A percentile compares a stretch with the other conserved stretches of the same genome.
phyloP scores from a whole-genome alignment of 2,797 vertebrate species.

The Acanthopagrus latus region DNA sequence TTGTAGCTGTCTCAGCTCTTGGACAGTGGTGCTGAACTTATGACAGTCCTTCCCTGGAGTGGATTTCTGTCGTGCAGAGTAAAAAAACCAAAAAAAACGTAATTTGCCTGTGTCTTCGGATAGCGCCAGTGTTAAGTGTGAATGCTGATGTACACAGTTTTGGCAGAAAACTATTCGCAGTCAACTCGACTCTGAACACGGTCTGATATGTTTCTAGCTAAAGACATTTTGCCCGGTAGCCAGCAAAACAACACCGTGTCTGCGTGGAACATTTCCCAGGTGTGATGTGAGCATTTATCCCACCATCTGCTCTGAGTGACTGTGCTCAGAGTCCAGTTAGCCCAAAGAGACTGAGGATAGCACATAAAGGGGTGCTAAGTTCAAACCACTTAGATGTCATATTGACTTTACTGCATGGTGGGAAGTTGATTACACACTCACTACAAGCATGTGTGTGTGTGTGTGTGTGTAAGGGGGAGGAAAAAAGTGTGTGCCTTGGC shows the following conservation, averaged over 20 bases:
- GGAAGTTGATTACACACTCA: constrained; percentile 63
- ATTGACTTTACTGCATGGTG: constrained; percentile 65
- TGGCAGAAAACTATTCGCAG: constrained; percentile 19
- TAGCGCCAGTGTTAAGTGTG: constrained; percentile 2
- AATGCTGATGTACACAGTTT: constrained; percentile 39
- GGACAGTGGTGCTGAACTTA: constrained; percentile 16
- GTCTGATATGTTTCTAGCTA: constrained; percentile 14
- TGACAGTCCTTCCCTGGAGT: constrained; percentile 3
- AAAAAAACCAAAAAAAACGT: neutral
- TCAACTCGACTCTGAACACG: constrained; percentile 1
- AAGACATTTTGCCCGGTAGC: neutral
- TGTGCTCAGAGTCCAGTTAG: constrained; percentile 13
- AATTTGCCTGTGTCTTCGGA: constrained; percentile 4
- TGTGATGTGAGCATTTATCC: constrained; percentile 8
- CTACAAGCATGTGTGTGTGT: constrained; percentile 20
- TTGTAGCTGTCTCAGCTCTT: neutral
- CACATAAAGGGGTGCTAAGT: constrained; percentile 46
- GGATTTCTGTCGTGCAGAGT: constrained; percentile 1
- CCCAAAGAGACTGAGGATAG: constrained; percentile 27
- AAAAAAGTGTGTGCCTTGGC: constrained; percentile 27
- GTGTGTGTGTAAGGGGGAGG: neutral
- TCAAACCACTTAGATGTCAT: constrained; percentile 61
- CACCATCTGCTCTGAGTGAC: constrained; percentile 21
- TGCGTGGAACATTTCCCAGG: constrained; percentile 30
- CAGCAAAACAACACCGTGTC: constrained; percentile 22